Evolutionary conservation across 2,113 vertebrate species (phyloP).

Genomic region (Acrocephalus arundinaceus): DNA sequence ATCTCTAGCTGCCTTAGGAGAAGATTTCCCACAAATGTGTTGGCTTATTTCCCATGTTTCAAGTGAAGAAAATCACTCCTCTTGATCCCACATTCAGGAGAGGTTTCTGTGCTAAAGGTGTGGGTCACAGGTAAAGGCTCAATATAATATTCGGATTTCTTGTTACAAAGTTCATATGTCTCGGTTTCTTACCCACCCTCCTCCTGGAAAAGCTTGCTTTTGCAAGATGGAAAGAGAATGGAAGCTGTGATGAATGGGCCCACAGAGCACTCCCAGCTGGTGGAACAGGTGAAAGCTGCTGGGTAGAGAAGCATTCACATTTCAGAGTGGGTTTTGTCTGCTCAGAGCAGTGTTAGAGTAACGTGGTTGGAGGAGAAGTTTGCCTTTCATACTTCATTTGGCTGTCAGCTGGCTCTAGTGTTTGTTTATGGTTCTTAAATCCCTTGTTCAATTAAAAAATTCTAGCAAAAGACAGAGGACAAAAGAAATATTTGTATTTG

Average conservation of each 20-base stretch:
- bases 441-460: background rate
- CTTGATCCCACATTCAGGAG: background rate
- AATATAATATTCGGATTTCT: background rate
- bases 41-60: background rate
- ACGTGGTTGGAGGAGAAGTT: background rate
- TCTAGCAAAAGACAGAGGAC: background rate
- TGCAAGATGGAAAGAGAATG: background rate
- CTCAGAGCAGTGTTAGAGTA: background rate
- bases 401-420: background rate
- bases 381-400: background rate
- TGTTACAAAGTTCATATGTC: background rate
- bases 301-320: background rate
- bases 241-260: conserved; percentile 21
- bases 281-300: conserved; percentile 50
- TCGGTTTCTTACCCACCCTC: background rate
- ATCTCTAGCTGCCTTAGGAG: background rate
- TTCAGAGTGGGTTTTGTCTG: background rate
- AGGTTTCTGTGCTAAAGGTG: background rate
- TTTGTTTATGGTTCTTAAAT: background rate
- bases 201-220: background rate
- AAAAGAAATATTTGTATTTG: background rate
- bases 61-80: background rate
- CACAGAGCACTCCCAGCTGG: conserved; percentile 50
- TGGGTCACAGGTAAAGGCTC: background rate
- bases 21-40: background rate